phyloP scores from a whole-genome alignment of 1,140 invertebrate genomes.

The Drosophila prosaltans region DNA sequence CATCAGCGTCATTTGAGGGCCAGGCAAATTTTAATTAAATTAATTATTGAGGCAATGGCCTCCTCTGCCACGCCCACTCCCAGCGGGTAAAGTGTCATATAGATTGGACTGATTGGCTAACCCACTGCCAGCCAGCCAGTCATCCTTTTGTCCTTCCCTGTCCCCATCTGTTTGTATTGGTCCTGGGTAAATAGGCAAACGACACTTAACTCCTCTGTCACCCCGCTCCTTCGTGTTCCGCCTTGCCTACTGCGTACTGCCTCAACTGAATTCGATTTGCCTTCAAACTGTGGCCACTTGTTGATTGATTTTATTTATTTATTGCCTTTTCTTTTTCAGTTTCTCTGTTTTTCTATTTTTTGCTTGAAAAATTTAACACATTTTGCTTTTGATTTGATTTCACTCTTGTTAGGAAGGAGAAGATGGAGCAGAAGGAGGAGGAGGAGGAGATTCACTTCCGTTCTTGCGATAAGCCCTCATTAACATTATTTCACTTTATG shows the following conservation, averaged over 20 bases:
- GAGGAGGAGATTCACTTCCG: slow-evolving; percentile 40
- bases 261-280: background rate
- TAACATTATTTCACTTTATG: slow-evolving; percentile 59
- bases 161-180: slow-evolving; percentile 1
- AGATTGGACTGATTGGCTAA: slow-evolving; percentile 20
- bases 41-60: slow-evolving; percentile 58
- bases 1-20: background rate
- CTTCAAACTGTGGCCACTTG: slow-evolving; percentile 59
- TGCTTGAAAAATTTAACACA: slow-evolving; percentile 32
- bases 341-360: slow-evolving; percentile 5
- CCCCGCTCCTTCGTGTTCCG: background rate
- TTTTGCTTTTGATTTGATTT: slow-evolving; percentile 33
- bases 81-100: slow-evolving; percentile 23
- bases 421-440: background rate
- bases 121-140: too few species aligned
- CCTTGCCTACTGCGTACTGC: too few species aligned
- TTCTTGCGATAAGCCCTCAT: slow-evolving; percentile 69
- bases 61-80: background rate
- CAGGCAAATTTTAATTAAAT: slow-evolving; percentile 68
- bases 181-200: slow-evolving; percentile 17
- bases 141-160: background rate
- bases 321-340: slow-evolving; percentile 15
- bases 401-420: background rate
- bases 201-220: background rate
- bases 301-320: slow-evolving; percentile 75